Percentiles rank a stretch among this genome's conserved stretches.
Conservation (phyloP, 2,888 invertebrate genomes). For the Epinotia demarniana region DNA sequence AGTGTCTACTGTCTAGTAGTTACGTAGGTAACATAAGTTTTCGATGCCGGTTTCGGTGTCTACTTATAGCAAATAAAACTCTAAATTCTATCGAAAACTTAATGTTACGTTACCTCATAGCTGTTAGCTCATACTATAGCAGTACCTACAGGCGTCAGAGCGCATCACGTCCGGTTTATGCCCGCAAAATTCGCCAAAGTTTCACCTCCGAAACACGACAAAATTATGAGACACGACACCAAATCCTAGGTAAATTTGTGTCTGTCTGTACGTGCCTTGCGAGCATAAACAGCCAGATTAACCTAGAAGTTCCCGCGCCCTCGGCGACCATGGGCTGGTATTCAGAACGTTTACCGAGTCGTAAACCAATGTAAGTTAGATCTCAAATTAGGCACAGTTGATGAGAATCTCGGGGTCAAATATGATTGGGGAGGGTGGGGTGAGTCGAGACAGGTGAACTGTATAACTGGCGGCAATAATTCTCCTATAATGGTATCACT, state of each 20-base stretch:
- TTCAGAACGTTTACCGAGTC: neutral
- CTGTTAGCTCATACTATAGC: too few species aligned
- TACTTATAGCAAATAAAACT: too few species aligned
- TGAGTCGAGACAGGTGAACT: neutral
- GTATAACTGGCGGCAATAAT: constrained; percentile 9
- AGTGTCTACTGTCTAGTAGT: too few species aligned
- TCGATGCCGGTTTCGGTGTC: too few species aligned
- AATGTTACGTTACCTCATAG: too few species aligned
- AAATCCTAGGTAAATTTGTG: constrained; percentile 25
- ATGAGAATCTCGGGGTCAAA: neutral
- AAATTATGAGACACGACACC: constrained; percentile 17
- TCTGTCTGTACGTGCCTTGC: neutral
- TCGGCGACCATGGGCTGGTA: neutral
- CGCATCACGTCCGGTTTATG: neutral
- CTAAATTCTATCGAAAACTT: too few species aligned
- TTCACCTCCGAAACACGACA: neutral
- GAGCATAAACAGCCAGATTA: constrained; percentile 19
- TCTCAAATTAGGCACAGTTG: neutral
- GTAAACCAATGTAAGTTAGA: neutral
- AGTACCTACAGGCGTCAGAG: too few species aligned
- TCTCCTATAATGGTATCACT: constrained; percentile 29
- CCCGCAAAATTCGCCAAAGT: neutral
- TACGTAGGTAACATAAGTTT: too few species aligned
- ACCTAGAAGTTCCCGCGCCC: constrained; percentile 27
- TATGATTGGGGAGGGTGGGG: neutral